These are phyloP conservation scores for Plecotus auritus DNA, from an alignment of 2,113 vertebrate genomes.

Conservation along the genomic window DNA sequence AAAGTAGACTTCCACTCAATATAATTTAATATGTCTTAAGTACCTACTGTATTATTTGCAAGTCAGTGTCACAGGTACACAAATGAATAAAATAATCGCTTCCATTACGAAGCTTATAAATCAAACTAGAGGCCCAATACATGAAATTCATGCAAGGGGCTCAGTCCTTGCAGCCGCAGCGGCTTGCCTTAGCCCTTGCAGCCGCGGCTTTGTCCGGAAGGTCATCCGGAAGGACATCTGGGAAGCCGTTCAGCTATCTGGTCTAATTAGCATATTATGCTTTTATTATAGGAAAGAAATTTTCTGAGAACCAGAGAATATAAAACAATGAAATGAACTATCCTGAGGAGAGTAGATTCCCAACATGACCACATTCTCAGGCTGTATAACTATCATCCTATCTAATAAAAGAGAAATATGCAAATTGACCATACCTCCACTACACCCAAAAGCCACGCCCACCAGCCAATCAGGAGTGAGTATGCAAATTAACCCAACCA, in stretches of 20 bases:
- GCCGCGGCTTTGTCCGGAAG: no score
- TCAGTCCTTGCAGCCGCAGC: no score
- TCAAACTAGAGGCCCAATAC: not conserved
- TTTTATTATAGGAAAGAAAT: not conserved
- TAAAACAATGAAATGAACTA: not conserved
- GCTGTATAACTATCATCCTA: not conserved
- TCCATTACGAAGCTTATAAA: not conserved
- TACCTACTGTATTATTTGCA: not conserved
- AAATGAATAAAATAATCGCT: not conserved
- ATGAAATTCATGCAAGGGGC: no score
- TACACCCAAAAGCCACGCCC: no score
- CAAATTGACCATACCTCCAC: no score
- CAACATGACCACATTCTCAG: not conserved
- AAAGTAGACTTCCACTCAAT: not conserved
- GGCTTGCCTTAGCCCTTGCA: no score
- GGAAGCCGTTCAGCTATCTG: no score
- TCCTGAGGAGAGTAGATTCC: not conserved
- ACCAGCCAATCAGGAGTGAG: no score
- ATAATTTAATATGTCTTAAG: conserved; percentile 7
- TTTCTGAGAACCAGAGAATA: conserved; percentile 3
- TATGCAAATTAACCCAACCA: no score
- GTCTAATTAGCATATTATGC: no score
- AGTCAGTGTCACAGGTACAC: conserved; percentile 2
- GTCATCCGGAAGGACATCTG: no score
- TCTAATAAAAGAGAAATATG: no score